A percentile compares a stretch with the other conserved stretches of the same genome.
Conservation (phyloP, 2,888 invertebrate genomes). For the Cryptocheilus praepositus region DNA sequence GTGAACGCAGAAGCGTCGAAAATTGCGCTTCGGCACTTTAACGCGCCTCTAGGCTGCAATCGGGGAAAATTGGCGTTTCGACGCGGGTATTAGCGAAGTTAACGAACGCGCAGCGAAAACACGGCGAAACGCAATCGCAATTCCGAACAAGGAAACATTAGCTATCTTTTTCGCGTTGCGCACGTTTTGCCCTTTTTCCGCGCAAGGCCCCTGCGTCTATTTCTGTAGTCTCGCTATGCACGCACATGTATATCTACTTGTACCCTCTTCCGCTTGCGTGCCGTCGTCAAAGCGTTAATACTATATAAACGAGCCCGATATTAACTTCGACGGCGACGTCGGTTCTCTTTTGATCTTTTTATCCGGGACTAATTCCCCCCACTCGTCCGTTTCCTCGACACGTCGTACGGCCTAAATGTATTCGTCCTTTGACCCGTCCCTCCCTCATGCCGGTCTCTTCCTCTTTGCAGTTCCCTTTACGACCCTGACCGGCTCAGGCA, state of each 20-base stretch:
- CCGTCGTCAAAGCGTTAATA: conserved; percentile 18
- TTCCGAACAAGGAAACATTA: too few species aligned
- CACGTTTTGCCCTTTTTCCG: too few species aligned
- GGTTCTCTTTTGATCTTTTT: conserved; percentile 41
- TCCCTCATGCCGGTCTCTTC: conserved; percentile 12
- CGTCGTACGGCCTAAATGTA: conserved; percentile 34
- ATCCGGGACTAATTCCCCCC: conserved; percentile 47
- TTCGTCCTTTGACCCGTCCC: conserved; percentile 39
- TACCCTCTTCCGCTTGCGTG: neutral
- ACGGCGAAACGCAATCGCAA: neutral
- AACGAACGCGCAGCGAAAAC: conserved; percentile 27
- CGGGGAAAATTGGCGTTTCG: conserved; percentile 42
- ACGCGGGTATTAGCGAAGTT: conserved; percentile 41
- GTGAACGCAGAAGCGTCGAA: conserved; percentile 24
- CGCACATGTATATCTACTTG: too few species aligned
- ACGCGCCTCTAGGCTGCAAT: conserved; percentile 17
- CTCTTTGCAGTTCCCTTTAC: conserved; percentile 20
- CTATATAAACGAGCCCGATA: conserved; percentile 30
- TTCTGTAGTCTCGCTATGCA: too few species aligned
- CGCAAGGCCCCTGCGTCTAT: too few species aligned
- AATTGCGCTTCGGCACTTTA: conserved; percentile 35
- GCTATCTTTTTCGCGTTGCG: neutral
- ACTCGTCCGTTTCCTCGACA: conserved; percentile 3
- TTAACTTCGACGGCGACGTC: conserved; percentile 30
- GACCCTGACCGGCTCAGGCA: conserved; percentile 25